Percentiles rank a stretch among this genome's conserved stretches.
phyloP scores from a whole-genome alignment of 2,113 vertebrate species.

The Apteryx mantelli region DNA sequence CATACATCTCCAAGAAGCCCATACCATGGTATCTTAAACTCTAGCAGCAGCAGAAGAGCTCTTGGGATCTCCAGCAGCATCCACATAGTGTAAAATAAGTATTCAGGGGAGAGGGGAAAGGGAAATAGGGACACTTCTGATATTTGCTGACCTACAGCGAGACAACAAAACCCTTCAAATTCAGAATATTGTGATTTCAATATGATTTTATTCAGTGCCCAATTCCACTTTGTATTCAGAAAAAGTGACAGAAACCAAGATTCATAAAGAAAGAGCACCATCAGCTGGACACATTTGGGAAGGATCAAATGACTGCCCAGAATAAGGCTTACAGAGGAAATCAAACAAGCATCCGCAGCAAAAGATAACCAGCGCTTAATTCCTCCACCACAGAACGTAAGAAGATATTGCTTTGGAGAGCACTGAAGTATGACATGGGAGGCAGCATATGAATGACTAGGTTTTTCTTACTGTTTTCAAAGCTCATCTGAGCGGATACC shows the following conservation, averaged over 20 bases:
- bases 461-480: neutral
- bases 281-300: conserved; percentile 39
- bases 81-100: neutral
- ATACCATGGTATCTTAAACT: neutral
- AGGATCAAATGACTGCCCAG: neutral
- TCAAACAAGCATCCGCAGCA: fast-evolving
- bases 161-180: neutral
- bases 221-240: neutral
- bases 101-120: neutral
- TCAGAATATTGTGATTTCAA: neutral
- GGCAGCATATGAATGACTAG: neutral
- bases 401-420: neutral
- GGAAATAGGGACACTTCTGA: neutral
- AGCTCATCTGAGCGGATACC: neutral
- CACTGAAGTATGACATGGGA: neutral
- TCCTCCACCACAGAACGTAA: neutral
- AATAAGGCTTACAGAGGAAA: neutral
- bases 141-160: neutral
- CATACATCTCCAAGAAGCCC: neutral
- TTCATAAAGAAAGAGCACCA: conserved; percentile 19
- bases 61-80: neutral
- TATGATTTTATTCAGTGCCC: neutral
- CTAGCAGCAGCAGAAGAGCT: neutral
- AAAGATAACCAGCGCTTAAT: fast-evolving
- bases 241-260: neutral